Base-by-base conservation (phyloP, 53 echinoderm and acorn worm genomes). In the Pentamera pediparva region DNA sequence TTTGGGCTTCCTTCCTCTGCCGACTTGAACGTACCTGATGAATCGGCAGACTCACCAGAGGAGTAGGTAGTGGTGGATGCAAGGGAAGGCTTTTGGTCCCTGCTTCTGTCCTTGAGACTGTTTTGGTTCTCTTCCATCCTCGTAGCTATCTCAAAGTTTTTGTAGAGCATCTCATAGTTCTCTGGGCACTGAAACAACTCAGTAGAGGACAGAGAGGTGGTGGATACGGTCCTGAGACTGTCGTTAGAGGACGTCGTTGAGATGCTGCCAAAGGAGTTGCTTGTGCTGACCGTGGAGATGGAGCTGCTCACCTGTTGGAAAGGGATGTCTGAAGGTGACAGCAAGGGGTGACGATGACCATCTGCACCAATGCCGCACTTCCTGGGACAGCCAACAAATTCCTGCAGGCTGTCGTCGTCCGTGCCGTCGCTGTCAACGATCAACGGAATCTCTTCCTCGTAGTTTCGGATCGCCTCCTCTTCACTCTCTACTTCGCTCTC, bases 101-200 rank as follows among this genome's bases (percentile, higher is more conserved):
- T 24, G 45, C 27, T 26, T 12, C 29, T 41, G 12, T 39, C 24
- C 17, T 39, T 38, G 11, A 40, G 30, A 37, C 86, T 79, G 5
- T 79, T 75, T 73, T 89, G 75, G 34, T 76, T 36, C 70, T 79
- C 61, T 35, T 93, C 93, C 65, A 89, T 74, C 69, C 77, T 78
- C 27, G 83, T 56, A 11, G 91, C 91, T 29, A 89, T 83, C 74
- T 98, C 98, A 89, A 98, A 98, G 70, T 88, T 92, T 70, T 63
- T 89, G 79, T 98, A 98, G 19, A 98, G 83, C 71, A 92, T 81
- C 34, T 91, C 89, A 69, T 98, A 98, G 62, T 91, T 98, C 61
- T 98, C 98, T 21, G 98, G 98, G 61, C 91, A 91, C 1, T 52
- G 73, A 26, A 72, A 72, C 4, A 72, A 52, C 33, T 72, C 73